Evolutionary conservation across 2,888 invertebrate genomes (phyloP).

Genomic region (Germaria angustata): DNA sequence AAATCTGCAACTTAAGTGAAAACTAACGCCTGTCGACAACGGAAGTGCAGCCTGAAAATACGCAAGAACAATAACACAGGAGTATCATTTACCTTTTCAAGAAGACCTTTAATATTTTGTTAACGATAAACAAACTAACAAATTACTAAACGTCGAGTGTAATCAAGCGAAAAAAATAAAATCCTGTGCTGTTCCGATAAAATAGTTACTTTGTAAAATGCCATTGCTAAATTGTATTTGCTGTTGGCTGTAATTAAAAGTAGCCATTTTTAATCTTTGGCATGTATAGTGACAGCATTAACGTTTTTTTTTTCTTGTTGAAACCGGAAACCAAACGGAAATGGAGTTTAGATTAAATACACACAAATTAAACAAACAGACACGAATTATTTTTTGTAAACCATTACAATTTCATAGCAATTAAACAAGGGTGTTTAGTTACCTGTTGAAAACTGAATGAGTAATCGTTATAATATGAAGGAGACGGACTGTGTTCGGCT

Average conservation of each 20-base stretch:
- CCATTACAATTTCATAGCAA: conserved; percentile 23
- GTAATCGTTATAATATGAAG: not conserved
- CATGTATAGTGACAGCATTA: not conserved
- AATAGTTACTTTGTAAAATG: not conserved
- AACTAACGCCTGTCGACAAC: conserved; percentile 38
- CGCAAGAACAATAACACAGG: not conserved
- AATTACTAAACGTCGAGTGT: conserved; percentile 43
- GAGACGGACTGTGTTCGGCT: not conserved
- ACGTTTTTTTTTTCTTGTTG: not conserved
- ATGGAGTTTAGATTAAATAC: conserved; percentile 52
- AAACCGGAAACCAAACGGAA: conserved; percentile 66
- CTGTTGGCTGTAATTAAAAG: conserved; percentile 44
- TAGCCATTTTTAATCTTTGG: conserved; percentile 57
- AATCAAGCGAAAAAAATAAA: conserved; percentile 28
- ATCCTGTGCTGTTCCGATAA: conserved; percentile 9
- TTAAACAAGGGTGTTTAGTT: conserved; percentile 44
- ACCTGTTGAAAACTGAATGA: conserved; percentile 48
- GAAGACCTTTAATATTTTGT: conserved; percentile 46
- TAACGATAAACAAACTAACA: conserved; percentile 42
- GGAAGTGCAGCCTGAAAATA: conserved; percentile 48
- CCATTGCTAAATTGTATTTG: conserved; percentile 19
- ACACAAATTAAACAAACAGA: conserved; percentile 41
- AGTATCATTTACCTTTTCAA: conserved; percentile 42
- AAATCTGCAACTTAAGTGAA: conserved; percentile 14
- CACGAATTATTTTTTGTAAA: conserved; percentile 1